Evolutionary conservation across 1,140 invertebrate genomes (phyloP), one percentile per base, ranked within the genome.

Genomic region (Trypoxylus dichotomus): DNA sequence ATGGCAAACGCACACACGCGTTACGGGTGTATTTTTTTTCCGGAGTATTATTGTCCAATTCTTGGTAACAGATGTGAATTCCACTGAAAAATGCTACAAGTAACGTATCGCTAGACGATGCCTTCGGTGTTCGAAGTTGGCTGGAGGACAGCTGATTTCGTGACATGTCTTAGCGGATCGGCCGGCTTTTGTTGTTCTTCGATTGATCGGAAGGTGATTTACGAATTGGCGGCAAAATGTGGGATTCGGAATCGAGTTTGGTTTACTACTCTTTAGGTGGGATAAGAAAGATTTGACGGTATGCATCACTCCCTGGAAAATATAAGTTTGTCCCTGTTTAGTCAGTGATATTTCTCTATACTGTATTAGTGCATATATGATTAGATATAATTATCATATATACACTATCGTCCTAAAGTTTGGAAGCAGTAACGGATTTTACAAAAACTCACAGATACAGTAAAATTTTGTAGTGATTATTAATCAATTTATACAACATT

Each of bases 1-100:
- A n/a, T 19, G 47, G 19, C 47, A 54, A 54, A 27, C 60, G 24
- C 21, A 29, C 60, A 29, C 60, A 68, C 60, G 25, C 27, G 11
- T 25, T 24, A 21, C 7, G 21, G 21, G 60, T 25, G 24, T 29
- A 68, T 25, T 68, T 68, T n/a, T n/a, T 37, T 24, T 68, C 60
- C 19, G 60, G 15, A 15, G 60, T 24, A 24, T 19, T 68, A 68
- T 68, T 68, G 21, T 68, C 21, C 60, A 68, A 24, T 68, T 68
- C 60, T 24, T 29, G 60, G 60, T 68, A 68, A 68, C 60, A 68
- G 60, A 68, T 68, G 60, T 29, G 60, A 24, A 68, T 68, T 68
- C 60, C 60, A 15, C 60, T 29, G 60, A 68, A 68, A 68, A 27
- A 68, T 68, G 60, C 21, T 15, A 68, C 60, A 68, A 68, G 24